These are phyloP conservation scores for Parus major DNA, from an alignment of 2,113 vertebrate species.

Conservation along the genomic window DNA sequence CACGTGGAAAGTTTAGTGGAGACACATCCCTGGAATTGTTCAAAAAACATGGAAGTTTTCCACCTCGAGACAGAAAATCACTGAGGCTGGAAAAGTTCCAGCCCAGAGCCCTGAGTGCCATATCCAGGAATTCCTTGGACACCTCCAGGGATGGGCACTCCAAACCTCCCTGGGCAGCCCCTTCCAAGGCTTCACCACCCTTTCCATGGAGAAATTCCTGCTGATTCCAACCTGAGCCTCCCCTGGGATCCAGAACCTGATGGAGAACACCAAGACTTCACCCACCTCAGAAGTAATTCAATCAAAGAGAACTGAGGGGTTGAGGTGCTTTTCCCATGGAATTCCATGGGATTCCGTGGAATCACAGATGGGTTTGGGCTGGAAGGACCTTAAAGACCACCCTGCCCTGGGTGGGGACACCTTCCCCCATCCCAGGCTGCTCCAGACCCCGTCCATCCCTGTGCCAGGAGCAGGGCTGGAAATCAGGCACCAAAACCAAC, in stretches of 20 bases:
- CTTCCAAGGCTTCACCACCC: background rate
- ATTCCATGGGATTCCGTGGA: background rate
- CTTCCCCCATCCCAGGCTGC: accelerated
- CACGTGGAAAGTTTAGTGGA: background rate
- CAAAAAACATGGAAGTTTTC: accelerated
- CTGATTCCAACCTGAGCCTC: accelerated
- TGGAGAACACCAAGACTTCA: accelerated
- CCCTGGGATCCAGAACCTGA: background rate
- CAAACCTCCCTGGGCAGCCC: background rate
- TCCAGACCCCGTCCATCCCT: background rate
- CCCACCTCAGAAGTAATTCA: background rate
- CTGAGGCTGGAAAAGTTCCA: no score
- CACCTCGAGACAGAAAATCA: no score
- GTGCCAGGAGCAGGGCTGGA: background rate
- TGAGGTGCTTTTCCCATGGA: background rate
- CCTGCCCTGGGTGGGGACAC: background rate
- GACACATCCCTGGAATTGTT: background rate
- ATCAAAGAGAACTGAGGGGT: accelerated
- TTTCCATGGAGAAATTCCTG: background rate
- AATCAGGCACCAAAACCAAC: accelerated
- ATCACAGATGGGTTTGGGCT: accelerated
- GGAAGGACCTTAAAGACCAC: accelerated
- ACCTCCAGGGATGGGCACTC: background rate
- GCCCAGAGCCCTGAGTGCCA: no score
- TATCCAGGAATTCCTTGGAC: background rate